Percentiles rank a stretch among this genome's conserved stretches.
These are phyloP conservation scores for Laupala kohalensis DNA, from an alignment of 1,140 invertebrate genomes.

Conservation along the genomic window DNA sequence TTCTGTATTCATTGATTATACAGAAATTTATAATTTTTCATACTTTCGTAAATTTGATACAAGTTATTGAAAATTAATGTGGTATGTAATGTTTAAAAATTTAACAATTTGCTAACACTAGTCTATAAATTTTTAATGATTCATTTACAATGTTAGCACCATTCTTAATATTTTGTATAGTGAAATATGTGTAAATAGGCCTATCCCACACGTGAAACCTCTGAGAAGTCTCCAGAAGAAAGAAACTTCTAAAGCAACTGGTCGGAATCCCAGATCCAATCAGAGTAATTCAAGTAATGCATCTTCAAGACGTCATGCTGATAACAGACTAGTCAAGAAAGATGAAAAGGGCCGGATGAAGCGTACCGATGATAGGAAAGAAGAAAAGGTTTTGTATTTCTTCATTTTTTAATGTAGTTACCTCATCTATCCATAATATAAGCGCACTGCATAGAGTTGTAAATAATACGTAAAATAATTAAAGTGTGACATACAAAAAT, in stretches of 20 bases:
- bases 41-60: too few relatives aligned
- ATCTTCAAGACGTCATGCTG: not conserved
- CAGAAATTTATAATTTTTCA: too few relatives aligned
- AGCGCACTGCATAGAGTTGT: not conserved
- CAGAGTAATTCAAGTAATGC: not conserved
- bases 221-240: constrained; percentile 16
- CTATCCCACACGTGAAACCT: constrained; percentile 7
- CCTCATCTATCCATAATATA: not conserved
- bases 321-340: constrained; percentile 15
- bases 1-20: too few relatives aligned
- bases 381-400: constrained; percentile 27
- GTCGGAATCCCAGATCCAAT: constrained; percentile 2
- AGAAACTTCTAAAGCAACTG: constrained; percentile 3
- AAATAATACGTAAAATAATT: not conserved
- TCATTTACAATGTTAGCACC: too few relatives aligned
- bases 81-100: too few relatives aligned
- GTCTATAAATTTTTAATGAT: too few relatives aligned
- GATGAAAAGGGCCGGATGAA: constrained; percentile 27
- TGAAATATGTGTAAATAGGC: too few relatives aligned
- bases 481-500: too few relatives aligned
- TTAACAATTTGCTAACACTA: too few relatives aligned
- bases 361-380: constrained; percentile 27
- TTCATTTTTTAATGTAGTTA: too few relatives aligned
- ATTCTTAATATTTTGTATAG: too few relatives aligned
- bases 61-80: too few relatives aligned